These are phyloP conservation scores for Grantiella picta DNA, from an alignment of 2,113 vertebrate genomes.

Conservation along the genomic window DNA sequence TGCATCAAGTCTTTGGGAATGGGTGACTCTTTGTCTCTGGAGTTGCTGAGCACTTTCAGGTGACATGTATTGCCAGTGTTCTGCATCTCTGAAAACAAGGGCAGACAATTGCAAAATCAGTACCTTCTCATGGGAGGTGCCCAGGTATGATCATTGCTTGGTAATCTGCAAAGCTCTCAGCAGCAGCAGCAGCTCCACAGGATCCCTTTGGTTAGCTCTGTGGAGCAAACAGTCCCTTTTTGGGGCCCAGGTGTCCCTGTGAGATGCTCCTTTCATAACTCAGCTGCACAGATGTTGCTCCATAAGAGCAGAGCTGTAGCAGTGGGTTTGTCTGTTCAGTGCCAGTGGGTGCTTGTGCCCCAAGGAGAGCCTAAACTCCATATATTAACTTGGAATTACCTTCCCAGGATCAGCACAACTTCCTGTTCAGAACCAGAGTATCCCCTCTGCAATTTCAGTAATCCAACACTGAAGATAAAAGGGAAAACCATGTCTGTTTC, in stretches of 20 bases:
- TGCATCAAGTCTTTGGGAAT: not conserved
- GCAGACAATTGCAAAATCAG: not conserved
- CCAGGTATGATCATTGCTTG: not conserved
- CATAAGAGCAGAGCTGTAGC: not conserved
- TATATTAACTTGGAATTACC: not conserved
- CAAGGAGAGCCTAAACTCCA: not conserved
- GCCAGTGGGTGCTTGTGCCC: not conserved
- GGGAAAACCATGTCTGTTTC: not conserved
- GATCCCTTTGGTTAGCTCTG: not conserved
- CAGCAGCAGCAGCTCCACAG: not conserved
- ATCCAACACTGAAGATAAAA: not conserved
- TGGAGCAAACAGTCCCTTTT: not conserved
- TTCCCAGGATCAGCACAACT: not conserved
- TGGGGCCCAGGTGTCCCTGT: not conserved
- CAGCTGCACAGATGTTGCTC: not conserved
- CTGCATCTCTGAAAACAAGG: not conserved
- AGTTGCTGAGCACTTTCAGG: not conserved
- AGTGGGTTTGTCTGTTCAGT: not conserved
- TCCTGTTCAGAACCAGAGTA: not conserved
- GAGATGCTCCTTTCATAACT: not conserved
- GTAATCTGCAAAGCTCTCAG: not conserved
- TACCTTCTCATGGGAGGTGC: not conserved
- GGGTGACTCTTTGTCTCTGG: not conserved
- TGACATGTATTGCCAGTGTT: not conserved
- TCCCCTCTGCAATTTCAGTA: not conserved